These are phyloP conservation scores for Ibidorhyncha struthersii DNA, from an alignment of 2,113 vertebrate species.

Conservation along the genomic window DNA sequence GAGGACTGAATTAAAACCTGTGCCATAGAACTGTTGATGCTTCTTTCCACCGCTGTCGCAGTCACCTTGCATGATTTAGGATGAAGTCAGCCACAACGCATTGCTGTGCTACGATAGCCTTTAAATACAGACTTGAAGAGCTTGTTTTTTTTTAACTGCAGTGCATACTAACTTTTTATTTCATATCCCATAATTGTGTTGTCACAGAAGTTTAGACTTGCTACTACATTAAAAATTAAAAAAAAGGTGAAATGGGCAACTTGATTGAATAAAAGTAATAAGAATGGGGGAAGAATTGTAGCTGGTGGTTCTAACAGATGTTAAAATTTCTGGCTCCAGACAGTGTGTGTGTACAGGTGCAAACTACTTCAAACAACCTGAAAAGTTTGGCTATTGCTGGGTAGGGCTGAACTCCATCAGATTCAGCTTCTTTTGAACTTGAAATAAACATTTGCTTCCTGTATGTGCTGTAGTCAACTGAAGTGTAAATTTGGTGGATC, in stretches of 20 bases:
- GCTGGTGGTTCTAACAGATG: not conserved
- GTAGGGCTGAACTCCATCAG: not conserved
- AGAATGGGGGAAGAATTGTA: not conserved
- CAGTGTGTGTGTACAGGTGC: not conserved
- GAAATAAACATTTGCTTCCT: not conserved
- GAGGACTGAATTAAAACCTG: not conserved
- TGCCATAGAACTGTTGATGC: not conserved
- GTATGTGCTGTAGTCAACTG: not conserved
- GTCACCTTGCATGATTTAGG: not conserved
- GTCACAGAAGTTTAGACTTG: not conserved
- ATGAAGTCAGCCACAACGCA: not conserved
- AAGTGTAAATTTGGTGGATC: not conserved
- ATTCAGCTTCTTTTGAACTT: not conserved
- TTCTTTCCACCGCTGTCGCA: rapidly evolving
- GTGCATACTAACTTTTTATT: not conserved
- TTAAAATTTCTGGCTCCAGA: not conserved
- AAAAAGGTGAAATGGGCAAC: not conserved
- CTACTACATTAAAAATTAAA: not conserved
- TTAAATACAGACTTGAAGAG: not conserved
- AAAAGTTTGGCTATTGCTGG: not conserved
- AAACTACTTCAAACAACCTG: constrained; percentile 30
- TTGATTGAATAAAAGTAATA: not conserved
- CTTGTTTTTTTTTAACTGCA: not conserved
- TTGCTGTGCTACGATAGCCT: not conserved
- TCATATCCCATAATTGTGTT: not conserved